These are phyloP conservation scores for Pimephales promelas DNA, from an alignment of 2,113 vertebrate genomes.

Conservation along the genomic window DNA sequence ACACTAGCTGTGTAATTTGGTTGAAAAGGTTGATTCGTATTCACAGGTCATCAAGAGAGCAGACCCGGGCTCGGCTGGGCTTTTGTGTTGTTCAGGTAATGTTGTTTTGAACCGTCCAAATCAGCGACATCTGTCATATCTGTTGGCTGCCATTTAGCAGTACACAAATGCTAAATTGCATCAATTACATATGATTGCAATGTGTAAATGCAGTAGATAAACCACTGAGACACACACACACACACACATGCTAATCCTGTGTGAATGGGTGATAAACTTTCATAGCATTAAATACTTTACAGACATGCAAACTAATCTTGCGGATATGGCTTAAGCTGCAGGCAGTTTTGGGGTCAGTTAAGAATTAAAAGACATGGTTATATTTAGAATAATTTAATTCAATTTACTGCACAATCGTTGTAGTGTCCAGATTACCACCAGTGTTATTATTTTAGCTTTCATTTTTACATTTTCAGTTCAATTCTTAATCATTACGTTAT, in stretches of 20 bases:
- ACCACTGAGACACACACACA: not conserved
- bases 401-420: not conserved
- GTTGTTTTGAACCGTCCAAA: not conserved
- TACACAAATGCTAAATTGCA: not conserved
- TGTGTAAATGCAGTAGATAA: not conserved
- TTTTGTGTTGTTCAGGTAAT: not conserved
- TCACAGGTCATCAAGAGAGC: not conserved
- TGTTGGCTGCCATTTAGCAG: not conserved
- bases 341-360: not conserved
- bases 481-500: no score
- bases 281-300: no score
- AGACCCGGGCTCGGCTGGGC: not conserved
- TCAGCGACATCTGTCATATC: not conserved
- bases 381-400: not conserved
- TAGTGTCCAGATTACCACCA: not conserved
- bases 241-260: not conserved
- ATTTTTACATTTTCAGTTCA: no score
- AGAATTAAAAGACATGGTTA: no score
- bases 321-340: not conserved
- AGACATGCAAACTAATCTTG: not conserved
- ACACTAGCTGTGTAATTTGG: conserved; percentile 11
- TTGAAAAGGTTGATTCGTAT: conserved; percentile 11
- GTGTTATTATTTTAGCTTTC: no score
- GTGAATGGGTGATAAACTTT: not conserved
- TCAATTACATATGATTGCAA: not conserved